A percentile compares a stretch with the other conserved stretches of the same genome.
phyloP scores from a whole-genome alignment of 1,140 invertebrate species.

The Pararge aegeria region DNA sequence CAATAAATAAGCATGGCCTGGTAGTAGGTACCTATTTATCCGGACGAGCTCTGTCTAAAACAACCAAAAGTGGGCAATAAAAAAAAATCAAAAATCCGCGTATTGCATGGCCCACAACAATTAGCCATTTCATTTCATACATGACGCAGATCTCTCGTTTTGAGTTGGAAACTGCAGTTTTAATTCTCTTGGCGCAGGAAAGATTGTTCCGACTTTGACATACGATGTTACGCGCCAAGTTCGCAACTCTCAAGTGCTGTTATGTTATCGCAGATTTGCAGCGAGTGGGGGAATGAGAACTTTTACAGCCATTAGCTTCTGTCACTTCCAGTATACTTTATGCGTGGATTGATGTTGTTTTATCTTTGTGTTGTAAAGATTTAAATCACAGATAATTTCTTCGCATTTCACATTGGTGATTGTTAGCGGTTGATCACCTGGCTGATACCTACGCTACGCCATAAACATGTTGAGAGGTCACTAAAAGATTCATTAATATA shows the following conservation, averaged over 20 bases:
- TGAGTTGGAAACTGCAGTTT: constrained; percentile 7
- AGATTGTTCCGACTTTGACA: constrained; percentile 9
- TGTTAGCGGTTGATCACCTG: too few relatives aligned
- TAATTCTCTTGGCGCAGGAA: not conserved
- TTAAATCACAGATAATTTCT: too few relatives aligned
- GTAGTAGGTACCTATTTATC: too few relatives aligned
- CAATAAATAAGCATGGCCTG: too few relatives aligned
- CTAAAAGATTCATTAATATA: too few relatives aligned
- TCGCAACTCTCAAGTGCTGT: constrained; percentile 5
- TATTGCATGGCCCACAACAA: not conserved
- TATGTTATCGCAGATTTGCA: constrained; percentile 3
- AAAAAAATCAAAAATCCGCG: too few relatives aligned
- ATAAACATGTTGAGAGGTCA: too few relatives aligned
- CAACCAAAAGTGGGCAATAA: too few relatives aligned
- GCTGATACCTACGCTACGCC: too few relatives aligned
- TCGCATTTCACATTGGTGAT: too few relatives aligned
- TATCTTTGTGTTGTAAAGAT: too few relatives aligned
- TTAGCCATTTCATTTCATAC: constrained; percentile 3
- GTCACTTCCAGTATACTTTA: not conserved
- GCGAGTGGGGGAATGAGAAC: not conserved
- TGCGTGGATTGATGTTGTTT: not conserved
- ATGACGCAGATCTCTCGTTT: constrained; percentile 1
- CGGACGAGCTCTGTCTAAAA: too few relatives aligned
- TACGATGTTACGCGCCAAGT: not conserved
- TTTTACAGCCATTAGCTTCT: not conserved